Percentiles rank a stretch among this genome's conserved stretches.
phyloP scores from a whole-genome alignment of 30 jellyfish, hydroid and myxozoan species.

The Catostylus mosaicus region DNA sequence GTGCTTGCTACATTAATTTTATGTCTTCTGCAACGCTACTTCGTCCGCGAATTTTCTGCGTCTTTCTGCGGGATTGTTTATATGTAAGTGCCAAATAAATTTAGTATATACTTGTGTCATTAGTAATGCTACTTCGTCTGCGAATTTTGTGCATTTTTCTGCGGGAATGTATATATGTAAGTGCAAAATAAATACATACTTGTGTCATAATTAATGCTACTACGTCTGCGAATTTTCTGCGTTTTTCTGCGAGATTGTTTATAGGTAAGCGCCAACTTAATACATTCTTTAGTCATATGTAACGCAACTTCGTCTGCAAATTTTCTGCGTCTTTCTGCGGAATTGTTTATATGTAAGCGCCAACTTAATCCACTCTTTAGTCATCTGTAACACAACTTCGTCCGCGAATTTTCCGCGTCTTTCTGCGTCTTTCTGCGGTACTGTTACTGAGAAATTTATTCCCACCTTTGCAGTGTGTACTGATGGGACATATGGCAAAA shows the following conservation, averaged over 20 bases:
- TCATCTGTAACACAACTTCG: background rate
- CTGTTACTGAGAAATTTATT: background rate
- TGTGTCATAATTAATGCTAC: background rate
- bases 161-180: background rate
- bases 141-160: background rate
- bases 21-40: no score
- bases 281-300: no score
- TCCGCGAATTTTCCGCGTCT: background rate
- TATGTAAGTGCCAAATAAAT: no score
- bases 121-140: background rate
- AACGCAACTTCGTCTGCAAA: background rate
- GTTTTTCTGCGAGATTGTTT: background rate
- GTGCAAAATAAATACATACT: no score
- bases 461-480: constrained; percentile 32
- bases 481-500: constrained; percentile 25
- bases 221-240: background rate
- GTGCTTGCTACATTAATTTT: no score
- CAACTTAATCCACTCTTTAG: no score
- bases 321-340: background rate
- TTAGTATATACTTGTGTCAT: no score
- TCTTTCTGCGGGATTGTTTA: no score
- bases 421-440: background rate
- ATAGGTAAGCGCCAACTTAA: no score
- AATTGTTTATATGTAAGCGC: no score
- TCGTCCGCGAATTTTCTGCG: no score